A percentile compares a stretch with the other conserved stretches of the same genome.
These are phyloP conservation scores for Zaprionus gabonicus DNA, from an alignment of 1,140 invertebrate species.

Conservation along the genomic window DNA sequence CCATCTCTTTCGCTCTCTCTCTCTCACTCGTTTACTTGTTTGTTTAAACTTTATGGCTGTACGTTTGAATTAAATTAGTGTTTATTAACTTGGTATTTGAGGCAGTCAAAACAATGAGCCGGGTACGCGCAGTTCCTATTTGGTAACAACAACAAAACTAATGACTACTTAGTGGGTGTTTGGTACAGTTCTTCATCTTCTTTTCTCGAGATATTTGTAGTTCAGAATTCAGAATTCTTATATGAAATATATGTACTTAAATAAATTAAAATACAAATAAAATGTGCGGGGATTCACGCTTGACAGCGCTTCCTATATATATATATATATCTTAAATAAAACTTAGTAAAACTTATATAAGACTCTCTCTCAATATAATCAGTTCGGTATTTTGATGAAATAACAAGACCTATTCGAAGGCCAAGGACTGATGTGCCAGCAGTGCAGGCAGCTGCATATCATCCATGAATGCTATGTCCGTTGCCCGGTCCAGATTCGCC, in stretches of 20 bases:
- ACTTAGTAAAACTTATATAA: conserved; percentile 33
- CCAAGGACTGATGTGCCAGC: conserved; percentile 32
- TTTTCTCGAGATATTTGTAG: neutral
- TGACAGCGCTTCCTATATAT: conserved; percentile 25
- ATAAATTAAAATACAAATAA: neutral
- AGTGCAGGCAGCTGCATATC: conserved; percentile 61
- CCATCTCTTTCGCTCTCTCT: conserved; percentile 13
- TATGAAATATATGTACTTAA: neutral
- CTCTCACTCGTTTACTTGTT: neutral
- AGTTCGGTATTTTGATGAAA: conserved; percentile 27
- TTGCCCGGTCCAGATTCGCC: conserved; percentile 15
- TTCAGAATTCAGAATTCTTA: conserved; percentile 32
- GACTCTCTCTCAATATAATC: conserved; percentile 23
- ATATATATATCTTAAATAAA: neutral
- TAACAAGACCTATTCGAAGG: conserved; percentile 43
- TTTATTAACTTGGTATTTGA: conserved; percentile 24
- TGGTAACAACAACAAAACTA: conserved; percentile 15
- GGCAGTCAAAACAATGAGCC: conserved; percentile 29
- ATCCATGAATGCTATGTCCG: conserved; percentile 49
- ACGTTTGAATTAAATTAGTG: conserved; percentile 29
- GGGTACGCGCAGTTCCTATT: conserved; percentile 38
- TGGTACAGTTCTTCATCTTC: conserved; percentile 13
- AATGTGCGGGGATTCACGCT: conserved; percentile 5
- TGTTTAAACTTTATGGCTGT: conserved; percentile 17
- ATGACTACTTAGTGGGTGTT: conserved; percentile 17